Evolutionary conservation across 1,140 invertebrate species (phyloP), one percentile per base, ranked within the genome.

Genomic region (Orius laevigatus): DNA sequence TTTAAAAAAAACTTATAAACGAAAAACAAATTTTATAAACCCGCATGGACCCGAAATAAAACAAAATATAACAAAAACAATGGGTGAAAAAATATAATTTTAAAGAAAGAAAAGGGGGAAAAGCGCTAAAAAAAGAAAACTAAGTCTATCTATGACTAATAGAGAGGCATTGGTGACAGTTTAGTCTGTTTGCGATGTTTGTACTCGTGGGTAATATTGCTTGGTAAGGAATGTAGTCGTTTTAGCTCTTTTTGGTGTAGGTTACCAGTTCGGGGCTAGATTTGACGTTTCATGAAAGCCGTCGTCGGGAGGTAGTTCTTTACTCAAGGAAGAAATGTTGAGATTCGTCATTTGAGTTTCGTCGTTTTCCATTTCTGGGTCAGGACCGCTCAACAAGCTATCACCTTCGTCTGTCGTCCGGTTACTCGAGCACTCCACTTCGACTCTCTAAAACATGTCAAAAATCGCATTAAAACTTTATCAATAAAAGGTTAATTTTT

Each of bases 401-500:
- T 54, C 53, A 4, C 53, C 53, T 36, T 54, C 53, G 31, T 54
- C 53, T 32, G 49, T 54, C 2, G 53, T 25, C 25, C 25, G 33
- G 12, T 35, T 48, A 32, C 46, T 48, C 16, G 33, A 18, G 10
- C 46, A 5, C 10, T 48, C 46, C 19, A 33, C 46, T 15, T 14
- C 49, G 1, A 16, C 19, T 15, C 19, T 36, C 49, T 43, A 6
- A 40, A 40, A 40, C 6, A 16, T 12, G 10, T 41, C 39, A 41
- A 41, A 41, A 14, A 16, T 57, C 11, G 19, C 12, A 25, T 32
- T 11, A 12, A 5, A 40, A 42, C n/a, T n/a, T n/a, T n/a, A n/a
- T n/a, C n/a, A n/a, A n/a, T n/a, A n/a, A n/a, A n/a, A n/a, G n/a
- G n/a, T n/a, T n/a, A n/a, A n/a, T n/a, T n/a, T n/a, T n/a, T n/a